Evolutionary conservation across 30 jellyfish, hydroid and myxozoan species (phyloP), one percentile per base, ranked within the genome.

Genomic region (Catostylus mosaicus): DNA sequence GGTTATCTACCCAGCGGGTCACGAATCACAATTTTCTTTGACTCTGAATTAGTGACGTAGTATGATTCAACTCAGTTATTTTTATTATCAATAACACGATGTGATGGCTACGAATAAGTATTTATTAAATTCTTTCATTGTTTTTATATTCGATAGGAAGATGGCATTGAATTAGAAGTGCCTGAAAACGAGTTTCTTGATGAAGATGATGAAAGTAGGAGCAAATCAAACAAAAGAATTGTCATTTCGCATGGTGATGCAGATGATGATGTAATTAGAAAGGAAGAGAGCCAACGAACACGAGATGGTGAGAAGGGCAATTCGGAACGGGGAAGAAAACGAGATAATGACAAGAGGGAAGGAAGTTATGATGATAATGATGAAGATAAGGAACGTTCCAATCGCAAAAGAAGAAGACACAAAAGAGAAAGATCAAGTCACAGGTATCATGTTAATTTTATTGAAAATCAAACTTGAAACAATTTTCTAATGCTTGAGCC

Each of bases 101-200:
- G n/a, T n/a, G n/a, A n/a, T n/a, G n/a, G n/a, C n/a, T n/a, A n/a
- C n/a, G n/a, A n/a, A n/a, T n/a, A n/a, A n/a, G n/a, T n/a, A n/a
- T n/a, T n/a, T n/a, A n/a, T n/a, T n/a, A n/a, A n/a, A n/a, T n/a
- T n/a, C n/a, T n/a, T 43, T 43, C 12, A 4, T 52, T 32, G 29
- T 35, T 6, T 60, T 33, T 80, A 38, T 61, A 11, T 30, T 38
- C 52, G 14, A 33, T 47, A 87, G 89, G 89, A 87, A 10, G 96
- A 87, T 47, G 96, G 87, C 0, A 87, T 87, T 51, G 96, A 87
- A 67, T 46, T 87, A 22, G 96, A 77, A 32, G 96, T 87, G 10
- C 40, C 66, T 19, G 91, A 87, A 30, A 87, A 87, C 54, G 96
- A 87, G 60, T 87, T 87, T 47, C 47, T 33, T 24, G 91, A 87